Conservation (phyloP, 92 coral and sea anemone genomes). For the Metridium senile region DNA sequence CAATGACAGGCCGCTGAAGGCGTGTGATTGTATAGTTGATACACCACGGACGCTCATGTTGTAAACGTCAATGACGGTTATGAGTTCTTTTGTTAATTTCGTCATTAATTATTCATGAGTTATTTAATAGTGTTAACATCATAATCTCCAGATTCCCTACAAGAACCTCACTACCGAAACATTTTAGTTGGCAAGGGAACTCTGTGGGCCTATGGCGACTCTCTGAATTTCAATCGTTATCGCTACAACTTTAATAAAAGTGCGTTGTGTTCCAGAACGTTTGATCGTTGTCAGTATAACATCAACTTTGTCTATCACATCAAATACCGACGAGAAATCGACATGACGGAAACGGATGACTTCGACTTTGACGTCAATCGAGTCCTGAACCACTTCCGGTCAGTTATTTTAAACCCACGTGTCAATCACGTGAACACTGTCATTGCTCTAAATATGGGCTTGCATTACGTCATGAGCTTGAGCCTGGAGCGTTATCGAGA, state of each 20-base stretch:
- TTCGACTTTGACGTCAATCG: constrained; percentile 65
- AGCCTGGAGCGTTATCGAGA: constrained; percentile 64
- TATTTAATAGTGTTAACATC: too few species aligned
- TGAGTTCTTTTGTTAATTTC: too few species aligned
- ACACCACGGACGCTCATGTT: too few species aligned
- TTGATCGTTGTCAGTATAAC: constrained; percentile 60
- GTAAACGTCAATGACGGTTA: too few species aligned
- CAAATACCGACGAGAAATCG: constrained; percentile 59
- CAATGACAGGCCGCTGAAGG: too few species aligned
- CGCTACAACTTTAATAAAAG: constrained; percentile 64
- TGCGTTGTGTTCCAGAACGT: constrained; percentile 54
- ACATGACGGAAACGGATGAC: constrained; percentile 56
- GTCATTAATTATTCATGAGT: too few species aligned
- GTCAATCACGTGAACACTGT: constrained; percentile 78
- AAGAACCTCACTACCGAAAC: constrained; percentile 35
- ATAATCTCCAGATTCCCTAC: constrained; percentile 13
- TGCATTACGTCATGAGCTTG: constrained; percentile 78
- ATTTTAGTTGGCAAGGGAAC: constrained; percentile 44
- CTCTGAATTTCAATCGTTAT: constrained; percentile 65
- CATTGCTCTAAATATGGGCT: constrained; percentile 72
- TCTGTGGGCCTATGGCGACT: constrained; percentile 79
- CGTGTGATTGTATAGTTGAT: too few species aligned
- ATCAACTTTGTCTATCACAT: constrained; percentile 81
- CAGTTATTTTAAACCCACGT: constrained; percentile 54
- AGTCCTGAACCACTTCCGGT: constrained; percentile 64